A percentile compares a stretch with the other conserved stretches of the same genome.
These are phyloP conservation scores for Actinia equina DNA, from an alignment of 64 coral and sea anemone genomes.

Conservation along the genomic window DNA sequence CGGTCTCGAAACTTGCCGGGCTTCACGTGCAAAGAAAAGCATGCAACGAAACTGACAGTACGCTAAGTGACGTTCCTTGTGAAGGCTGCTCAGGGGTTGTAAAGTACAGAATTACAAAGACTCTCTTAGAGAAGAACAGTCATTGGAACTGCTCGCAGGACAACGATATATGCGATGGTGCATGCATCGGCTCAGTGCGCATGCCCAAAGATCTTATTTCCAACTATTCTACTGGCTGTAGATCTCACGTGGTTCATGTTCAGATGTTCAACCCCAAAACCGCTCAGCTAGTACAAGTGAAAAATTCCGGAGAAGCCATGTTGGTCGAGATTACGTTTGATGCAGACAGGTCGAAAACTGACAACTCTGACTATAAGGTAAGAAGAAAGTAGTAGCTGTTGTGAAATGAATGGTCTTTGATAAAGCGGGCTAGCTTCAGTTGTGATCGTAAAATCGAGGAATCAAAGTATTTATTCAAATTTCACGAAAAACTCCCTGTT, in stretches of 20 bases:
- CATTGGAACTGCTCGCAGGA: background rate
- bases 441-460: too few relatives aligned
- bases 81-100: background rate
- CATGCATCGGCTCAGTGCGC: background rate
- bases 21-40: background rate
- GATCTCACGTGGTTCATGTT: constrained; percentile 5
- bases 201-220: constrained; percentile 5
- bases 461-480: too few relatives aligned
- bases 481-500: too few relatives aligned
- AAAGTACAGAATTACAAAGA: background rate
- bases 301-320: background rate
- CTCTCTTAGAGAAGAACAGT: background rate
- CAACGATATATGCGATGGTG: background rate
- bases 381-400: too few relatives aligned
- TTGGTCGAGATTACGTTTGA: background rate
- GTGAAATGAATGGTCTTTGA: too few relatives aligned
- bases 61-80: background rate
- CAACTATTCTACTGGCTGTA: background rate
- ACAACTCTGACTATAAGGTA: background rate
- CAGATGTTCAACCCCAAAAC: constrained; percentile 3
- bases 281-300: background rate
- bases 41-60: background rate
- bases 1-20: background rate
- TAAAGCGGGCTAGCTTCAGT: too few relatives aligned
- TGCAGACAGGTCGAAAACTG: background rate